Percentiles rank a stretch among this genome's conserved stretches.
These are phyloP conservation scores for Euplexia lucipara DNA, from an alignment of 2,888 invertebrate genomes.

Conservation along the genomic window DNA sequence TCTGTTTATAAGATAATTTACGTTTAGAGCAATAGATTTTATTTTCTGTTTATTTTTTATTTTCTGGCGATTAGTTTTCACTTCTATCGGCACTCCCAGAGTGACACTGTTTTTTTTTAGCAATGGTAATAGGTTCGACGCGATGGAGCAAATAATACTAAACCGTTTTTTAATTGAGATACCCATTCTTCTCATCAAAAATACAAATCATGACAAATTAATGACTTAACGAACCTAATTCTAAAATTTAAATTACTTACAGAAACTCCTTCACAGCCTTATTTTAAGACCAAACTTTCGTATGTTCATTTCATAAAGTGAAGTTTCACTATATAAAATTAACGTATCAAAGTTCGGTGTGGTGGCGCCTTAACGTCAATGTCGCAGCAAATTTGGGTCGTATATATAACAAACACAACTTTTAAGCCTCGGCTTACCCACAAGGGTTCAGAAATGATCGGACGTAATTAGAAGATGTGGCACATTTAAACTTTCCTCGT, in stretches of 20 bases:
- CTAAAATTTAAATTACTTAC: constrained; percentile 9
- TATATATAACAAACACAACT: constrained; percentile 58
- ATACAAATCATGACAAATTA: neutral
- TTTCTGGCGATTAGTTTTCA: too few relatives aligned
- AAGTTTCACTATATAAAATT: constrained; percentile 44
- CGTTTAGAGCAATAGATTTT: too few relatives aligned
- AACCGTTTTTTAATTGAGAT: too few relatives aligned
- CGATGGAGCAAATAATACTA: too few relatives aligned
- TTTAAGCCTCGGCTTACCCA: constrained; percentile 55
- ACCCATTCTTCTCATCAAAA: neutral
- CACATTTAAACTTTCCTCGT: constrained; percentile 65
- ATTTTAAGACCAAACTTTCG: constrained; percentile 34
- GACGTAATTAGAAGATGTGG: constrained; percentile 63
- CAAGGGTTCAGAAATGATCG: constrained; percentile 64
- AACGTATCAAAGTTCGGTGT: constrained; percentile 49
- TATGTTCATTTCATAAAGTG: constrained; percentile 37
- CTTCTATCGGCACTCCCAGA: too few relatives aligned
- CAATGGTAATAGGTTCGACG: too few relatives aligned
- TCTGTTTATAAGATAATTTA: too few relatives aligned
- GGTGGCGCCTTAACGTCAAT: constrained; percentile 50
- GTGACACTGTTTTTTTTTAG: too few relatives aligned
- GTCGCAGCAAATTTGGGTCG: constrained; percentile 53
- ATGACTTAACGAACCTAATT: neutral
- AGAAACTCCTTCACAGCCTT: constrained; percentile 14
- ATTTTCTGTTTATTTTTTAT: too few relatives aligned